Evolutionary conservation across 2,113 vertebrate species (phyloP).

Genomic region (Ammodytes marinus): DNA sequence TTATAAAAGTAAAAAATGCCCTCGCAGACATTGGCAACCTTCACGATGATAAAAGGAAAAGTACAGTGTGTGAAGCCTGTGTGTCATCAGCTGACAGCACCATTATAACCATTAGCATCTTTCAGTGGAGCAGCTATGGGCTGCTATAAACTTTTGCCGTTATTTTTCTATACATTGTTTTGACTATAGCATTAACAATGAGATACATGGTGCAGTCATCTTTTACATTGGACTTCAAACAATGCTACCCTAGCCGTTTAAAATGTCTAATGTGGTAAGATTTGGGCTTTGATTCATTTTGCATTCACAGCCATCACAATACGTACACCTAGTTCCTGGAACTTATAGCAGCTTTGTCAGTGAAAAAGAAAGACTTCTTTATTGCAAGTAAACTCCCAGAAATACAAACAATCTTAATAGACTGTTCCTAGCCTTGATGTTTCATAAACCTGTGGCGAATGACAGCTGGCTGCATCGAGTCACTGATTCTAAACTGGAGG

Average conservation of each 20-base stretch:
- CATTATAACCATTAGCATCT: background rate
- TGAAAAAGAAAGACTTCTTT: background rate
- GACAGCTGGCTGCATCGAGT: slow-evolving; percentile 16
- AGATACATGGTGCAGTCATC: background rate
- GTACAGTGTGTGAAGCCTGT: background rate
- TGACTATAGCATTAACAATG: background rate
- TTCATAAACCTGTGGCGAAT: slow-evolving; percentile 29
- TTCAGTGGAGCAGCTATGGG: background rate
- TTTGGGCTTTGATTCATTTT: slow-evolving; percentile 14
- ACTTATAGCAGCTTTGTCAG: background rate
- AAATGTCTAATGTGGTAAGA: background rate
- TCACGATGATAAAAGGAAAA: background rate
- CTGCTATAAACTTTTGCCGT: background rate
- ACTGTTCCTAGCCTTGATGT: slow-evolving; percentile 5
- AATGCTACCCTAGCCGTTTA: background rate
- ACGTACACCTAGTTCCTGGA: background rate
- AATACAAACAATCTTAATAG: slow-evolving; percentile 2
- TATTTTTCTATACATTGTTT: no score
- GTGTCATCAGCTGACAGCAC: background rate
- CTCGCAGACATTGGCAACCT: background rate
- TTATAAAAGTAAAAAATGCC: background rate
- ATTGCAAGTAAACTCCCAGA: background rate
- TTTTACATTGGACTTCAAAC: background rate
- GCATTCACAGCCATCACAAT: slow-evolving; percentile 1
- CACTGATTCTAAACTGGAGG: slow-evolving; percentile 20